phyloP scores from a whole-genome alignment of 1,140 invertebrate genomes.

The Carposina sasakii region DNA sequence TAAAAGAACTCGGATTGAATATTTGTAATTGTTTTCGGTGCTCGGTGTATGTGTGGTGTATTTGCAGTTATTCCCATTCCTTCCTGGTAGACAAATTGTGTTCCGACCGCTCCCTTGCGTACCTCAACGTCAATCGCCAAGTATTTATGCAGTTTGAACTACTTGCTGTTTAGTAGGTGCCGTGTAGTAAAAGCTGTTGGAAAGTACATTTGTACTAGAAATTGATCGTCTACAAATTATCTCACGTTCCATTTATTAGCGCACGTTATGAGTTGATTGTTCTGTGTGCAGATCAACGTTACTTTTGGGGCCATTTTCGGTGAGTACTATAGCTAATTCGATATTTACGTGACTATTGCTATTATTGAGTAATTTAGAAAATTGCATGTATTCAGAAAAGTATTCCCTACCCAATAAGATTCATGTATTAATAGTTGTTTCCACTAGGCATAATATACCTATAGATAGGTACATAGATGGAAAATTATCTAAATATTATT shows the following conservation, averaged over 20 bases:
- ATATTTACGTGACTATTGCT: constrained; percentile 59
- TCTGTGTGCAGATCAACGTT: constrained; percentile 25
- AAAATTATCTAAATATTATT: no score
- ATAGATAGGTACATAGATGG: no score
- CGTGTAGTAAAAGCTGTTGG: constrained; percentile 71
- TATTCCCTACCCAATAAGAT: no score
- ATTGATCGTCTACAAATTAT: constrained; percentile 63
- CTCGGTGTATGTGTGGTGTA: constrained; percentile 38
- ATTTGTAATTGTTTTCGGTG: constrained; percentile 44
- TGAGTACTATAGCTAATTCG: no score
- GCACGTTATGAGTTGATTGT: constrained; percentile 40
- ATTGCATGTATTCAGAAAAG: no score
- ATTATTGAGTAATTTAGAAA: no score
- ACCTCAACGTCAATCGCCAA: constrained; percentile 62
- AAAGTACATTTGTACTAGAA: constrained; percentile 66
- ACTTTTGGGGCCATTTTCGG: constrained; percentile 47
- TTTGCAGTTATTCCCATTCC: no score
- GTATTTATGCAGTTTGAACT: constrained; percentile 71
- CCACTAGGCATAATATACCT: no score
- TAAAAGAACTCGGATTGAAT: no score
- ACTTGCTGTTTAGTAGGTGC: constrained; percentile 63
- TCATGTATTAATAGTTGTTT: no score
- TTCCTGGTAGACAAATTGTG: constrained; percentile 47
- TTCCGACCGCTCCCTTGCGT: constrained; percentile 66
- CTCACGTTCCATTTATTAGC: constrained; percentile 57